These are phyloP conservation scores for Rhabdomys pumilio DNA, from an alignment of 2,797 vertebrate species.

Conservation along the genomic window DNA sequence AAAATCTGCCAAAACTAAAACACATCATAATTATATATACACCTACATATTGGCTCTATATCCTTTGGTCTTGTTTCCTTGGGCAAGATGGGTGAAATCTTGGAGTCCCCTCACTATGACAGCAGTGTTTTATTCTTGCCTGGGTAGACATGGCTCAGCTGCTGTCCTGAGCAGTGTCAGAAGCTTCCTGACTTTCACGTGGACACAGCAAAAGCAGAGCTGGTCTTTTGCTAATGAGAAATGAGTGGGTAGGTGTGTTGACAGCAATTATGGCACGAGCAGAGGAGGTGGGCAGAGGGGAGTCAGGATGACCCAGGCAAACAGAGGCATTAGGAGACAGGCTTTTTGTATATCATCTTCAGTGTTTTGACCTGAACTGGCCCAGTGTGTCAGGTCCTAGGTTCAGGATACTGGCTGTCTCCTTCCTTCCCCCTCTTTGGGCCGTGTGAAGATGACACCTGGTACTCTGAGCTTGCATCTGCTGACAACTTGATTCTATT, in stretches of 20 bases:
- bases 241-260: not conserved
- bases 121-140: not conserved
- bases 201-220: not conserved
- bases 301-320: not conserved
- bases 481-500: conserved; percentile 39
- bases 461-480: not conserved
- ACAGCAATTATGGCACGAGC: not conserved
- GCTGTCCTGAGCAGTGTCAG: fast-evolving
- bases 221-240: not conserved
- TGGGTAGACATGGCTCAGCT: not conserved
- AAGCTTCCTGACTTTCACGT: not conserved
- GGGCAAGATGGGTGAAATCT: not conserved
- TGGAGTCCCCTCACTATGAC: not conserved
- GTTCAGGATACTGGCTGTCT: not conserved
- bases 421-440: not conserved
- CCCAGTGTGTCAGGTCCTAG: not conserved
- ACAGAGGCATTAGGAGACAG: not conserved
- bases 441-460: not conserved
- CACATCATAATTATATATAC: not conserved
- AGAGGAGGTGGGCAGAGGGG: not conserved
- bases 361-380: not conserved
- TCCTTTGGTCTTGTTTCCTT: not conserved
- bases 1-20: conserved; percentile 14
- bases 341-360: not conserved
- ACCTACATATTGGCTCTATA: fast-evolving